phyloP scores from a whole-genome alignment of 2,113 vertebrate genomes.

The Cinclus cinclus region DNA sequence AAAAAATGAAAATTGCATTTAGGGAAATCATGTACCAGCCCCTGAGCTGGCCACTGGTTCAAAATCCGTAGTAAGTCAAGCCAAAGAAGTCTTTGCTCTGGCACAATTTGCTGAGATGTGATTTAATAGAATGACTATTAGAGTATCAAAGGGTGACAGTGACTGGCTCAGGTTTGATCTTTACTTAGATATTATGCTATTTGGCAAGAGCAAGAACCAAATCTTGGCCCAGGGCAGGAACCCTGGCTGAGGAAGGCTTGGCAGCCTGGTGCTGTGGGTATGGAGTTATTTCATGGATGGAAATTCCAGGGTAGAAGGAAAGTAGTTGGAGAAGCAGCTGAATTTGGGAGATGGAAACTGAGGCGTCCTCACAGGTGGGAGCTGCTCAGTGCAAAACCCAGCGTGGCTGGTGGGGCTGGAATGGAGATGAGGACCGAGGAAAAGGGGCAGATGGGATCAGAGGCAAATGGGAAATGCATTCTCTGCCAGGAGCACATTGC shows the following conservation, averaged over 20 bases:
- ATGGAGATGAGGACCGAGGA: fast-evolving
- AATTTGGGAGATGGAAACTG: background rate
- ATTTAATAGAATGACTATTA: background rate
- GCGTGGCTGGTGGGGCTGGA: background rate
- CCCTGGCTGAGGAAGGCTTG: background rate
- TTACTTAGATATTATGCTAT: background rate
- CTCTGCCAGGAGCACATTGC: background rate
- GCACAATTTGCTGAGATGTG: background rate
- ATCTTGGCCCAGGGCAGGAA: background rate
- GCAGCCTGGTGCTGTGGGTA: background rate
- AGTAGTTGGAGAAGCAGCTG: background rate
- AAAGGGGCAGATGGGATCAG: background rate
- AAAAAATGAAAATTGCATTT: background rate
- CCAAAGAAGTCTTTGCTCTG: background rate
- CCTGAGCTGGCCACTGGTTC: background rate
- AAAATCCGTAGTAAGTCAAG: background rate
- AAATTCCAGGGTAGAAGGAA: background rate
- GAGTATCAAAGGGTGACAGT: background rate
- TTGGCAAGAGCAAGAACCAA: background rate
- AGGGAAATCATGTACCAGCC: background rate
- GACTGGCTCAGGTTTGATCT: background rate
- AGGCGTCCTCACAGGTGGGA: background rate
- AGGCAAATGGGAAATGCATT: background rate
- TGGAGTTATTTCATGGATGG: background rate
- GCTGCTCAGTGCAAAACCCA: background rate